Conservation (phyloP, 1,140 invertebrate species). For the Procambarus virginalis region DNA sequence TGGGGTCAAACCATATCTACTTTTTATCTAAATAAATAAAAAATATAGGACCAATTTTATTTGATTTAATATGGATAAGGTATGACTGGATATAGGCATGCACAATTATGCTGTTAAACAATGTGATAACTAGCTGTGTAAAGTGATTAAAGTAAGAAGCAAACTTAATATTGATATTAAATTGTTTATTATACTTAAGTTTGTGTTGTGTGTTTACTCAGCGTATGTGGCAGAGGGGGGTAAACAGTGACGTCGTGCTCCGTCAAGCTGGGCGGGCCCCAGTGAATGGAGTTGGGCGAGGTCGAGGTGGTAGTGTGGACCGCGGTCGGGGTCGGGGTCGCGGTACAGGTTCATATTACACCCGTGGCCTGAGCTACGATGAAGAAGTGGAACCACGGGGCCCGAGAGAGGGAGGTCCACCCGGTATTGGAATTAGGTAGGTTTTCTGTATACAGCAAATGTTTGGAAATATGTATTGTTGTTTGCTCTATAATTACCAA, state of each 20-base stretch:
- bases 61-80: no score
- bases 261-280: conserved; percentile 73
- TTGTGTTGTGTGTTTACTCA: conserved; percentile 69
- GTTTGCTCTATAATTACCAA: no score
- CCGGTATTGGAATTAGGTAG: conserved; percentile 63
- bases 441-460: not conserved
- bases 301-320: conserved; percentile 79
- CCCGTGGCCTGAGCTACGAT: conserved; percentile 76
- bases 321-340: conserved; percentile 77
- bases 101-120: no score
- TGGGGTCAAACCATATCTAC: no score
- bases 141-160: not conserved
- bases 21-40: no score
- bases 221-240: conserved; percentile 78
- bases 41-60: no score
- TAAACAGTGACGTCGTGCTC: conserved; percentile 78
- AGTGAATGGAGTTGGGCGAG: conserved; percentile 73
- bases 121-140: not conserved
- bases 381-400: conserved; percentile 74
- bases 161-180: no score
- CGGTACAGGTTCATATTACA: conserved; percentile 73
- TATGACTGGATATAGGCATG: no score
- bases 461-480: not conserved
- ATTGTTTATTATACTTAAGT: no score
- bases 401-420: conserved; percentile 61